A percentile compares a stretch with the other conserved stretches of the same genome.
Conservation (phyloP, 2,888 invertebrate species). For the Globia sparganii region DNA sequence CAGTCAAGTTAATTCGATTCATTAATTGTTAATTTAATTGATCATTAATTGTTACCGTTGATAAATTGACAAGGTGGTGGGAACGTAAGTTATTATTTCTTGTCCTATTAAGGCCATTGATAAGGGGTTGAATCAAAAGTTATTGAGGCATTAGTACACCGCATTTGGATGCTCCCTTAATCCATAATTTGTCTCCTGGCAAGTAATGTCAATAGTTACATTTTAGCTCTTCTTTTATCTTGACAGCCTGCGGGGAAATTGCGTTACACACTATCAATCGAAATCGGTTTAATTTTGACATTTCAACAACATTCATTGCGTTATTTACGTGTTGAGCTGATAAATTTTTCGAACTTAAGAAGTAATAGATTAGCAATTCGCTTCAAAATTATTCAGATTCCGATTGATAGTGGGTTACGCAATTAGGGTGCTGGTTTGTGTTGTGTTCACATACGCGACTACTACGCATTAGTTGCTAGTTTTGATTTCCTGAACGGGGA, state of each 20-base stretch:
- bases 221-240: background rate
- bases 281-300: no score
- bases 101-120: conserved; percentile 26
- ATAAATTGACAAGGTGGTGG: conserved; percentile 28
- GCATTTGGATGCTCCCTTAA: conserved; percentile 1
- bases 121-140: conserved; percentile 15
- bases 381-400: no score
- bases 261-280: no score
- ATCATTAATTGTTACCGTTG: conserved; percentile 30
- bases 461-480: no score
- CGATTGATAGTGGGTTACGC: no score
- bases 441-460: background rate
- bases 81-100: conserved; percentile 32
- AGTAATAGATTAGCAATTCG: no score
- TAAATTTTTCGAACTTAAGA: no score
- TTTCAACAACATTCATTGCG: no score
- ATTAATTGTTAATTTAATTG: conserved; percentile 47
- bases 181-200: background rate
- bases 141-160: conserved; percentile 14
- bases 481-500: background rate
- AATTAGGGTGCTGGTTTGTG: no score
- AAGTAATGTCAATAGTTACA: background rate
- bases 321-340: no score
- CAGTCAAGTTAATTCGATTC: conserved; percentile 17
- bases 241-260: no score